A percentile compares a stretch with the other conserved stretches of the same genome.
Evolutionary conservation across 1,140 invertebrate species (phyloP).

Genomic region (Meloidogyne exigua): DNA sequence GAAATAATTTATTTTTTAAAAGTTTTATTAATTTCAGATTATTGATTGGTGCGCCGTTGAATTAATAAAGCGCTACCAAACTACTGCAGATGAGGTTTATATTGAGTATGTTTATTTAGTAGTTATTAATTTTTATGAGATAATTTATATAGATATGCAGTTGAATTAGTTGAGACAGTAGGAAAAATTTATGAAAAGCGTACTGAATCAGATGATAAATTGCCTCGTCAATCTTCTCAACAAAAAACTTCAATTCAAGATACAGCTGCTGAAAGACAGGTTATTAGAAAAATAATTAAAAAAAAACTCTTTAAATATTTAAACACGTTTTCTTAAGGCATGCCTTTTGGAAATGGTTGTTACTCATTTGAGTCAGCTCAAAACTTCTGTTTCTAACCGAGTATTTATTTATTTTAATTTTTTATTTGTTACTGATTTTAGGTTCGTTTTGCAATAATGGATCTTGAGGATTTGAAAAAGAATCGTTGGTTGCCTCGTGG

Average conservation of each 20-base stretch:
- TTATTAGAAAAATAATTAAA: neutral
- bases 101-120: conserved; percentile 22
- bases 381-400: conserved; percentile 28
- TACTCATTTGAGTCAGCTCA: conserved; percentile 22
- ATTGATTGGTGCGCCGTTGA: conserved; percentile 38
- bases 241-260: neutral
- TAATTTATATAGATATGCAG: conserved; percentile 19
- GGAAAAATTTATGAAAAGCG: conserved; percentile 34
- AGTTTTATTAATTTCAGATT: conserved; percentile 8
- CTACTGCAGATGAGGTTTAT: conserved; percentile 31
- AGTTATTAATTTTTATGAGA: neutral
- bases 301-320: neutral
- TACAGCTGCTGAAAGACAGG: neutral
- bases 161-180: conserved; percentile 34
- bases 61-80: conserved; percentile 30
- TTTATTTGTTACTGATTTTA: neutral
- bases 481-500: conserved; percentile 32
- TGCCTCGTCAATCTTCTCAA: neutral
- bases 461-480: conserved; percentile 32
- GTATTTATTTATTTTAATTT: neutral
- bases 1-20: neutral
- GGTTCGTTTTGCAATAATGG: conserved; percentile 31
- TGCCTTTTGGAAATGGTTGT: conserved; percentile 24
- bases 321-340: neutral
- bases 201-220: neutral